Evolutionary conservation across 1,140 invertebrate species (phyloP), one percentile per base, ranked within the genome.

Genomic region (Drosophila pseudoananassae): DNA sequence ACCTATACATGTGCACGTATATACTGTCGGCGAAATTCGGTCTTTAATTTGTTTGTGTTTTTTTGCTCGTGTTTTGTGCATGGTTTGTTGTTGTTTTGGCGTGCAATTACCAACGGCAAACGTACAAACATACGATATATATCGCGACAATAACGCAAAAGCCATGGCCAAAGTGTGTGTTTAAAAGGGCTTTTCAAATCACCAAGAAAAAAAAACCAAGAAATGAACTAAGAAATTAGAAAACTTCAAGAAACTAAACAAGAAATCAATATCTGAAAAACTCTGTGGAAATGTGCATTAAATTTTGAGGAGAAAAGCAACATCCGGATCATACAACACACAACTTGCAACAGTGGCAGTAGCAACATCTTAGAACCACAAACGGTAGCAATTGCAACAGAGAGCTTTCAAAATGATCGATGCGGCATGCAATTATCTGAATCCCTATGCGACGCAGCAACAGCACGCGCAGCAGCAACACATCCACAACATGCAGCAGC

Each of bases 391-490:
- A 76, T 78, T 76, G 76, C 77, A 77, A 85, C 63, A 84, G 10
- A n/a, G 33, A 36, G 33, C 33, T 36, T 36, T 36, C 33, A 91
- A 72, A 53, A 91, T 91, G 90, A 91, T 91, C 79, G 90, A 91
- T 69, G 80, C 87, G 56, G 76, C 90, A 17, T 91, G 90, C 75
- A 91, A 91, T 80, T 91, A 91, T 70, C 68, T 91, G 45, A 91
- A 90, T 78, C 87, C 90, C 20, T 91, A 85, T 59, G 64, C 77
- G 23, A 63, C 69, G n/a, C 56, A 73, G 4, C 75, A 61, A 46
- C 52, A 63, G 10, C 63, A 59, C 29, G 23, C 61, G 31, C 57
- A 65, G 17, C 73, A 69, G 57, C 70, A 75, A 9, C 75, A 76
- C n/a, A 77, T 75, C n/a, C 77, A 53, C 12, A 70, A 69, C 14